A percentile compares a stretch with the other conserved stretches of the same genome.
phyloP scores from a whole-genome alignment of 2,113 vertebrate genomes.

The Lycaon pictus region DNA sequence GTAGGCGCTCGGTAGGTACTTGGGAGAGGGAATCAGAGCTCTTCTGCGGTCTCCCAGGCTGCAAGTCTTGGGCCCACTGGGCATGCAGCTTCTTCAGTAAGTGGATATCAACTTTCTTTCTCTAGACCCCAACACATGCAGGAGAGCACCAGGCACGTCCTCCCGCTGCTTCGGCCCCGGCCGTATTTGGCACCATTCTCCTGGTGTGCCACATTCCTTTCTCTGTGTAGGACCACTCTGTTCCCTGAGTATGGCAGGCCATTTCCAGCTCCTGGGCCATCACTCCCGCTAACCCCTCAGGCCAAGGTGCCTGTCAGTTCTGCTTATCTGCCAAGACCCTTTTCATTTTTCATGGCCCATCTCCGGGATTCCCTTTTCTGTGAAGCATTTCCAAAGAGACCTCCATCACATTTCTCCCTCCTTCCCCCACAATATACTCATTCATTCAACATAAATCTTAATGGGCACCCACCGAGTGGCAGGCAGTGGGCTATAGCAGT shows the following conservation, averaged over 20 bases:
- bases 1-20: background rate
- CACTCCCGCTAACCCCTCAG: background rate
- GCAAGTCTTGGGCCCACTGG: background rate
- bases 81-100: background rate
- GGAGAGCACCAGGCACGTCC: background rate
- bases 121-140: background rate
- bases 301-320: background rate
- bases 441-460: background rate
- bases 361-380: background rate
- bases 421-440: background rate
- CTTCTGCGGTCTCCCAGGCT: background rate
- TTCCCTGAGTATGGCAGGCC: background rate
- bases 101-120: background rate
- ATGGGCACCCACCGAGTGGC: background rate
- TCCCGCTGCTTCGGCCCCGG: background rate
- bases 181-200: background rate
- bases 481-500: background rate
- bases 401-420: background rate
- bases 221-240: background rate
- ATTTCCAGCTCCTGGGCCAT: background rate
- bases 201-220: background rate
- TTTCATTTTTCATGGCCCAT: slow-evolving; percentile 5
- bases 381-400: slow-evolving; percentile 42
- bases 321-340: background rate
- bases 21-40: background rate